Evolutionary conservation across 1,140 invertebrate species (phyloP).

Genomic region (Pogonomyrmex barbatus): DNA sequence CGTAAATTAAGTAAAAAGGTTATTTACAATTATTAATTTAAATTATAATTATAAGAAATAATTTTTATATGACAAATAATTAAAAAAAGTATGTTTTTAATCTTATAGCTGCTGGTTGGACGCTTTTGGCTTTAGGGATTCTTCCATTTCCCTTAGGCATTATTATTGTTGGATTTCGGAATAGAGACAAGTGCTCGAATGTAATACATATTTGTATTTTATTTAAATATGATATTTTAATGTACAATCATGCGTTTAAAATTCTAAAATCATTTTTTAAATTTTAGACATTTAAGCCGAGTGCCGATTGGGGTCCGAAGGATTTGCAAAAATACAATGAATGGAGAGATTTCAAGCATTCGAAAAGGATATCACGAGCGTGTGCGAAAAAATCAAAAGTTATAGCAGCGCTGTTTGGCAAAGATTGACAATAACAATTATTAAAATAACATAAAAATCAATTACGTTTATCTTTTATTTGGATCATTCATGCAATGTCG

Average conservation of each 20-base stretch:
- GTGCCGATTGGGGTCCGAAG: conserved; percentile 67
- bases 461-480: neutral
- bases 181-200: conserved; percentile 25
- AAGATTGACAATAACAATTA: conserved; percentile 18
- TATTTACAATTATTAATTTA: neutral
- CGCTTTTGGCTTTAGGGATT: conserved; percentile 58
- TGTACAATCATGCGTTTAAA: neutral
- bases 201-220: conserved; percentile 50
- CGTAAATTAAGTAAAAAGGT: neutral
- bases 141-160: conserved; percentile 60
- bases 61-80: neutral
- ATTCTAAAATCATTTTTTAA: neutral
- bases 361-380: conserved; percentile 46
- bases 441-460: conserved; percentile 33
- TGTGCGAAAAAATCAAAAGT: conserved; percentile 44
- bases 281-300: conserved; percentile 53
- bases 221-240: conserved; percentile 16
- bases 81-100: neutral
- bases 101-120: conserved; percentile 62
- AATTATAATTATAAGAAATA: conserved; percentile 1
- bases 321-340: conserved; percentile 55
- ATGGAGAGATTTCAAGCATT: conserved; percentile 71
- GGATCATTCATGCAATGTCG: neutral
- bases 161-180: conserved; percentile 44
- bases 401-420: conserved; percentile 54